Percentiles rank a stretch among this genome's conserved stretches.
These are phyloP conservation scores for Gymnogyps californianus DNA, from an alignment of 2,113 vertebrate species.

Conservation along the genomic window DNA sequence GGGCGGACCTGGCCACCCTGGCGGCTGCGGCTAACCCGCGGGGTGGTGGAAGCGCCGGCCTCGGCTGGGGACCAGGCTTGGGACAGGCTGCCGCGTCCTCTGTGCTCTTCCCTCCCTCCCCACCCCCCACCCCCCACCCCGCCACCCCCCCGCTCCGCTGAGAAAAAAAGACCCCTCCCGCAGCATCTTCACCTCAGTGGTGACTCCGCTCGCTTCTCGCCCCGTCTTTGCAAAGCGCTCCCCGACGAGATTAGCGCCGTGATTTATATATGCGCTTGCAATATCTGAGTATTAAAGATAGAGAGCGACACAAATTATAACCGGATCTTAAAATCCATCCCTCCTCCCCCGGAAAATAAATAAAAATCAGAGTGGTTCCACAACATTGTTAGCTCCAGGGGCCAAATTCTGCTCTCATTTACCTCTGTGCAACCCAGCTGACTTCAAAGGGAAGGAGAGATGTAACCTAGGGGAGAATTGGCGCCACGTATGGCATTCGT, in stretches of 20 bases:
- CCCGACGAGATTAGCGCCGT: not conserved
- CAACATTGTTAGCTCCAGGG: not conserved
- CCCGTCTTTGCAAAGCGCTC: not conserved
- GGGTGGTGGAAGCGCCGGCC: not conserved
- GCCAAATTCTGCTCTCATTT: not conserved
- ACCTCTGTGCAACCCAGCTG: not conserved
- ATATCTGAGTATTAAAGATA: not conserved
- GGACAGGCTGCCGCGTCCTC: not conserved
- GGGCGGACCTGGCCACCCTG: no score
- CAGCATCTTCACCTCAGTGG: not conserved
- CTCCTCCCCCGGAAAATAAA: not conserved
- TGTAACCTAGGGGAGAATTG: conserved; percentile 23
- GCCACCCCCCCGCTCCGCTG: not conserved
- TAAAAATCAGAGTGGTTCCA: not conserved
- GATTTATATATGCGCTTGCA: not conserved
- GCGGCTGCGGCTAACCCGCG: not conserved
- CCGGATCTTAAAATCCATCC: not conserved
- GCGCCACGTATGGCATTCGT: not conserved
- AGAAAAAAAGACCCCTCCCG: not conserved
- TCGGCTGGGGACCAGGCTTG: not conserved
- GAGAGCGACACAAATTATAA: not conserved
- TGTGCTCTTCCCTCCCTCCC: no score
- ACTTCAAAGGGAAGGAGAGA: conserved; percentile 29
- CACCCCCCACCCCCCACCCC: no score
- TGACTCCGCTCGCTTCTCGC: not conserved